Evolutionary conservation across 2,888 invertebrate genomes (phyloP), one percentile per base, ranked within the genome.

Genomic region (Campoletis raptor): DNA sequence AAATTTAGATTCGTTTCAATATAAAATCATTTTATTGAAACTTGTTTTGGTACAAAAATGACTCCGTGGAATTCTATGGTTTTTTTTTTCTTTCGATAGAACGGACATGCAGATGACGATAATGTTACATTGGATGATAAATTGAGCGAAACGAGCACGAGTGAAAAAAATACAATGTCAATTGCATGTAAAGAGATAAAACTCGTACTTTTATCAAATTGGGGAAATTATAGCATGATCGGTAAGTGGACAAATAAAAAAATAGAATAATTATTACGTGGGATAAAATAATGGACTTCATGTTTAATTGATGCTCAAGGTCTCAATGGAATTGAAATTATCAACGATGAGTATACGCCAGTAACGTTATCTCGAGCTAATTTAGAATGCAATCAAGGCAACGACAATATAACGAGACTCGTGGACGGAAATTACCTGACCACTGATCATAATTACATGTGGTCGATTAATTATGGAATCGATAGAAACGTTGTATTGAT

Each of bases 401-500:
- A 93, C 12, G 91, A 94, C 0, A 95, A 95, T 79, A 95, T 96
- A 90, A 92, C 93, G 91, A 96, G 95, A 87, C 93, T 98, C 52
- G 95, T 97, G 90, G 96, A 97, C 92, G 96, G 96, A 2, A 94
- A 95, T n/a, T 97, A 97, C 93, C 95, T 97, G 66, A 96, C 97
- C 0, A 96, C 95, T 0, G 95, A 96, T 70, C 95, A 96, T 52
- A 95, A 96, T 73, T 96, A 97, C 91, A 97, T 97, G 96, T 97
- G 96, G 96, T 95, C 95, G 89, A 94, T 95, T 0, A 95, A 94
- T 54, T 93, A 92, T 87, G 81, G 88, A 79, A 88, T 88, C 3
- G 93, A 91, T 3, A 90, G 90, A 21, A 84, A 80, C 70, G 80
- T 88, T n/a, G 84, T 67, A 21, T 78, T 92, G 45, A 90, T 89